These are phyloP conservation scores for Diorhabda carinulata DNA, from an alignment of 1,140 invertebrate genomes.

Conservation along the genomic window DNA sequence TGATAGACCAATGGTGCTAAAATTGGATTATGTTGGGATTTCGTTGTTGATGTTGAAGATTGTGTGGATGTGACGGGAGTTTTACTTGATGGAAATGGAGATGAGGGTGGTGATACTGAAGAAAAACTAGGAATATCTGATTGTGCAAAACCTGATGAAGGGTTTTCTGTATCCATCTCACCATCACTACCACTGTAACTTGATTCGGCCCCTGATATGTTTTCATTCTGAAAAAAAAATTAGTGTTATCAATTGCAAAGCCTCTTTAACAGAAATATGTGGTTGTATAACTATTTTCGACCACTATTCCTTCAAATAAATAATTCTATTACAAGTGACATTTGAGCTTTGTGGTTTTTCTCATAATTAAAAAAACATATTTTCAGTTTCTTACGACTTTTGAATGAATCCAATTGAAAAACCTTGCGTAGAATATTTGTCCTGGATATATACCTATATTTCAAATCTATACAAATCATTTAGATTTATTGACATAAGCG, in stretches of 20 bases:
- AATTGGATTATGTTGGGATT: slow-evolving; percentile 22
- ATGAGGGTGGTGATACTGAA: slow-evolving; percentile 27
- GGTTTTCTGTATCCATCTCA: slow-evolving; percentile 36
- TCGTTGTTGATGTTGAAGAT: slow-evolving; percentile 19
- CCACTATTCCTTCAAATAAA: neutral
- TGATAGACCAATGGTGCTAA: slow-evolving; percentile 45
- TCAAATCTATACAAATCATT: no score
- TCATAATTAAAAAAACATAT: no score
- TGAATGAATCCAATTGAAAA: no score
- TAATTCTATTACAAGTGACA: no score
- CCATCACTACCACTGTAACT: slow-evolving; percentile 44
- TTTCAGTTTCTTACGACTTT: no score
- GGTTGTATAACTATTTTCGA: neutral
- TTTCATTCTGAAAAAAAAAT: slow-evolving; percentile 43
- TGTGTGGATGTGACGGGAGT: slow-evolving; percentile 12
- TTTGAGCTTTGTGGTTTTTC: no score
- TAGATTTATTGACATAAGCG: no score
- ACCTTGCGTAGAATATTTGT: no score
- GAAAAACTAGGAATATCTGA: slow-evolving; percentile 30
- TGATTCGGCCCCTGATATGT: slow-evolving; percentile 42
- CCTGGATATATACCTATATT: no score
- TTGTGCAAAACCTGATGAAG: slow-evolving; percentile 27
- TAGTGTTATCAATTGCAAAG: neutral
- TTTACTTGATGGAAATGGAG: slow-evolving; percentile 22
- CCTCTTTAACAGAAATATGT: neutral